Percentiles rank a stretch among this genome's conserved stretches.
Conservation (phyloP, 2,797 vertebrate genomes). For the Heliangelus exortis region DNA sequence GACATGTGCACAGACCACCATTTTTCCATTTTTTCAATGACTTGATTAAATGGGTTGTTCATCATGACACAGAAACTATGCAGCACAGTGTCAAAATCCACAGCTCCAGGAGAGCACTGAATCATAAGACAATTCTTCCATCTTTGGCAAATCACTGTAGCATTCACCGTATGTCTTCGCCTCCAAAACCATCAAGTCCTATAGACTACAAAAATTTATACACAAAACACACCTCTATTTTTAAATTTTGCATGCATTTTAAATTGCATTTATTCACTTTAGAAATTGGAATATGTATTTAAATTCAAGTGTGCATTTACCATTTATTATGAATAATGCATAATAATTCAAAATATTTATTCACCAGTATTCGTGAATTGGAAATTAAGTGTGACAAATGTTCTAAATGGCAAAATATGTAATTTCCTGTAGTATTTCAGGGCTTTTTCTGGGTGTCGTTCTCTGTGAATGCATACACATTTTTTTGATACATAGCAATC, state of each 20-base stretch:
- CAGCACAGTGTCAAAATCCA: neutral
- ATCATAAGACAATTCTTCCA: neutral
- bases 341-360: neutral
- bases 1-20: neutral
- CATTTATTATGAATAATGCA: neutral
- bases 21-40: neutral
- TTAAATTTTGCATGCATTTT: neutral
- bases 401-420: neutral
- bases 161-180: neutral
- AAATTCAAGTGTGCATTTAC: neutral
- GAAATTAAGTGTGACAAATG: neutral
- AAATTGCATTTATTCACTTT: neutral
- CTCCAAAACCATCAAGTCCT: neutral
- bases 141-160: neutral
- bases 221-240: neutral
- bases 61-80: neutral
- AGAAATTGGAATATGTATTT: neutral
- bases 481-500: neutral
- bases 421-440: neutral
- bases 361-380: neutral
- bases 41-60: neutral
- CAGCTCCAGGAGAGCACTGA: neutral
- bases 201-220: neutral
- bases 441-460: neutral
- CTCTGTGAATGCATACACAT: neutral